Evolutionary conservation across 1,140 invertebrate species (phyloP), one percentile per base, ranked within the genome.

Genomic region (silkworm (Bombyx mori)): DNA sequence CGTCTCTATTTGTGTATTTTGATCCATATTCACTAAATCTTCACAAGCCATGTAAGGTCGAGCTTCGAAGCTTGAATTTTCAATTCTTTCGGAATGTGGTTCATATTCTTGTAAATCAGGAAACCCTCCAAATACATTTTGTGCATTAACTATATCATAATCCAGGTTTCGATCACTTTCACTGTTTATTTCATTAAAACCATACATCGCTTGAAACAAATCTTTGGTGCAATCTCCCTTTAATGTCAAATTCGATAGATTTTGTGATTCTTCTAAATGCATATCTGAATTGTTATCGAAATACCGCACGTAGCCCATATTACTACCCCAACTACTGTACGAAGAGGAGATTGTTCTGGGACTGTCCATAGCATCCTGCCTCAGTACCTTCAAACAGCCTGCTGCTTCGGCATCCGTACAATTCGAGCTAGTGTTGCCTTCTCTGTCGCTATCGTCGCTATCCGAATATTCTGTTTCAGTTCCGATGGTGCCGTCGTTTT

Each of bases 241-340:
- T 35, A 73, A 46, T 10, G 44, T 35, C n/a, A 49, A 42, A 46
- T 54, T 43, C 53, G 12, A 44, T 22, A 44, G 60, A 42, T 57
- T 22, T 44, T 74, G 68, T 7, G 63, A 54, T 26, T 69, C 63
- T 56, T 82, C 71, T 45, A 75, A 66, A 57, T 79, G 74, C 58
- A 75, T 62, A 57, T 82, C 80, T 42, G 67, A 60, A n/a, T 70
- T 60, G 7, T 73, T 74, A 63, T 91, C 89, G 61, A 90, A 90
- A 75, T 92, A 92, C 48, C 90, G 84, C 7, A 93, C 89, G 65
- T 91, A 92, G 43, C 91, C 91, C 73, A 91, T 90, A 81, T 91
- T 91, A 65, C 89, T 90, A 26, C 82, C 83, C 80, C 86, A 88
- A 70, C 88, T 89, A 53, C 83, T 85, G 56, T 71, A 77, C 45